A percentile compares a stretch with the other conserved stretches of the same genome.
phyloP scores from a whole-genome alignment of 2,888 invertebrate genomes.

The Hartigia nigra region DNA sequence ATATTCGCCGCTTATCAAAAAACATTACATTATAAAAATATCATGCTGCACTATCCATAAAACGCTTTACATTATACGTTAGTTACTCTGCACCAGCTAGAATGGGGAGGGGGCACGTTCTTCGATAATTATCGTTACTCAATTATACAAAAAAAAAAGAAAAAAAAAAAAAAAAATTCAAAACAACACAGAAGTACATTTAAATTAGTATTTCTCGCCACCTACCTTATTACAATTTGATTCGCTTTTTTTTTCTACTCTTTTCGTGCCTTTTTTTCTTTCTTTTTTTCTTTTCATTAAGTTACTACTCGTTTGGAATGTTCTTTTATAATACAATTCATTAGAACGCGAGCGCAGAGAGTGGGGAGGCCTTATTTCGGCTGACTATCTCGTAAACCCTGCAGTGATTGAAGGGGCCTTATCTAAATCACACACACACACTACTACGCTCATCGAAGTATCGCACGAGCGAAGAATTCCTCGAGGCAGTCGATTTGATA shows the following conservation, averaged over 20 bases:
- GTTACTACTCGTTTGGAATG: conserved; percentile 41
- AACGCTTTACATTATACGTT: conserved; percentile 38
- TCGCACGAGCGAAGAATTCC: not conserved
- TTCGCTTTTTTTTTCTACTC: conserved; percentile 5
- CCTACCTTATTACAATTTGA: conserved; percentile 29
- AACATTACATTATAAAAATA: conserved; percentile 58
- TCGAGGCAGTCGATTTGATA: not conserved
- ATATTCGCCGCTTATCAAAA: conserved; percentile 52
- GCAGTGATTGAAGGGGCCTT: not conserved
- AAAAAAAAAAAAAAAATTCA: not conserved
- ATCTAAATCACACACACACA: not conserved
- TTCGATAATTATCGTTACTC: conserved; percentile 36
- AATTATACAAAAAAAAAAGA: conserved; percentile 29
- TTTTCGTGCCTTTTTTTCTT: not conserved
- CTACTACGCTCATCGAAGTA: not conserved
- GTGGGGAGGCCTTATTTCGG: not conserved
- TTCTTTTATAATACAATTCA: conserved; percentile 39
- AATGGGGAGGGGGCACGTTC: conserved; percentile 45
- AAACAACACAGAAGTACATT: conserved; percentile 31
- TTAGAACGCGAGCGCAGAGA: conserved; percentile 14
- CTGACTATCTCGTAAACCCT: not conserved
- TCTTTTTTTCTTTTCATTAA: not conserved
- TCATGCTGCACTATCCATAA: conserved; percentile 59
- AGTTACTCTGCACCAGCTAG: conserved; percentile 42
- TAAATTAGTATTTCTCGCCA: conserved; percentile 30